Percentiles rank a stretch among this genome's conserved stretches.
phyloP scores from a whole-genome alignment of 1,140 invertebrate species.

The Brachionus calyciflorus region DNA sequence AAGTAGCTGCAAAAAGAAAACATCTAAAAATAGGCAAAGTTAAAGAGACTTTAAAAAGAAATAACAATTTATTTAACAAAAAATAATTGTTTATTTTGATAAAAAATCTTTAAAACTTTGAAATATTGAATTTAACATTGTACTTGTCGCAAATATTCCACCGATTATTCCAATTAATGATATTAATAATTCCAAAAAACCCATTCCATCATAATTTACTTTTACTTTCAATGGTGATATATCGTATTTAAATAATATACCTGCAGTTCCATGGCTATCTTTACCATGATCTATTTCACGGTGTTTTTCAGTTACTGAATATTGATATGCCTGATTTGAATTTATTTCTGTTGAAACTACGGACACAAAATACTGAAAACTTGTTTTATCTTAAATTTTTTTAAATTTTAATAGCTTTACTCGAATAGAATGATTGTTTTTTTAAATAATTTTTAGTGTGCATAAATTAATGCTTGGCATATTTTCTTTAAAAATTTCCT shows the following conservation, averaged over 20 bases:
- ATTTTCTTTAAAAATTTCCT: no score
- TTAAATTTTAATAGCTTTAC: no score
- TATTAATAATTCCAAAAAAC: conserved; percentile 73
- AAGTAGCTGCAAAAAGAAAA: no score
- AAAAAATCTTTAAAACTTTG: conserved; percentile 26
- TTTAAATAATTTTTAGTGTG: no score
- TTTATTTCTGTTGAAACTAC: conserved; percentile 88
- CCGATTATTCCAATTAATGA: conserved; percentile 82
- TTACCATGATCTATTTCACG: conserved; percentile 70
- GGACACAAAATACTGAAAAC: conserved; percentile 90
- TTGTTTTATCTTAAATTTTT: conserved; percentile 71
- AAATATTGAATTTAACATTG: conserved; percentile 63
- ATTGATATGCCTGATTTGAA: conserved; percentile 80
- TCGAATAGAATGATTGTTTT: no score
- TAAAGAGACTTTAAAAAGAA: no score
- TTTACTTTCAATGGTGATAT: conserved; percentile 80
- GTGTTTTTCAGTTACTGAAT: conserved; percentile 79
- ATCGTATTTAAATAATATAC: conserved; percentile 92
- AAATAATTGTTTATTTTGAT: neutral
- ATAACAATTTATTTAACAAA: no score
- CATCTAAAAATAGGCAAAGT: no score
- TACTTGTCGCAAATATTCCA: conserved; percentile 76
- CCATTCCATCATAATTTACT: conserved; percentile 75
- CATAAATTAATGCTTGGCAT: no score
- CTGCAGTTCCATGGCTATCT: conserved; percentile 84